Percentiles rank a stretch among this genome's conserved stretches.
These are phyloP conservation scores for Pelosia muscerda DNA, from an alignment of 2,888 invertebrate species.

Conservation along the genomic window DNA sequence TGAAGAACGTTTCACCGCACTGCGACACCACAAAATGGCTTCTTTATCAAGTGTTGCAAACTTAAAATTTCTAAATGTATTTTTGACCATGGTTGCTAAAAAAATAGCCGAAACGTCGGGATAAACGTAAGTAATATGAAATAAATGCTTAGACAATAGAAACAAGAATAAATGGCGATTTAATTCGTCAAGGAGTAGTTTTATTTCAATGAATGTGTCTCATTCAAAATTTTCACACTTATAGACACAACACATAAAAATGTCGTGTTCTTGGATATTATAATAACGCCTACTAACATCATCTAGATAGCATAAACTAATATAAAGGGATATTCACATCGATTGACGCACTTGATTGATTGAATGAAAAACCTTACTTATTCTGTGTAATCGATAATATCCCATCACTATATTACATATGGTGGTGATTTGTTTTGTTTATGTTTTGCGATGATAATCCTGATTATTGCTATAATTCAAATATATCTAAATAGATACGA, in stretches of 20 bases:
- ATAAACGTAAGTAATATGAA: no score
- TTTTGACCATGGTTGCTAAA: no score
- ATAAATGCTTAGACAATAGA: no score
- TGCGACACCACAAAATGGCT: constrained; percentile 86
- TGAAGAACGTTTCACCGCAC: constrained; percentile 71
- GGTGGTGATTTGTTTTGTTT: constrained; percentile 48
- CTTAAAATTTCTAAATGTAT: constrained; percentile 9
- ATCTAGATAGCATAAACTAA: not conserved
- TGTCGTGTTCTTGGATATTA: no score
- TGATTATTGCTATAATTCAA: not conserved
- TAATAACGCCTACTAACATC: no score
- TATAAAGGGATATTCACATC: not conserved
- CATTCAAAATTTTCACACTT: no score
- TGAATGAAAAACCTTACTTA: no score
- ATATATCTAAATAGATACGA: not conserved
- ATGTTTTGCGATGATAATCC: not conserved
- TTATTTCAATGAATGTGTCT: no score
- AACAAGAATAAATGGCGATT: no score
- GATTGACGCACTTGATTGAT: no score
- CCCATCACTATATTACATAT: constrained; percentile 31
- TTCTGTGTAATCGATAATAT: not conserved
- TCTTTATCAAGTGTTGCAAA: constrained; percentile 77
- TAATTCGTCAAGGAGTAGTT: no score
- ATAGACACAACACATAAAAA: not conserved
- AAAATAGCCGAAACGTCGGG: no score